These are phyloP conservation scores for Shinisaurus crocodilurus DNA, from an alignment of 2,113 vertebrate species.

Conservation along the genomic window DNA sequence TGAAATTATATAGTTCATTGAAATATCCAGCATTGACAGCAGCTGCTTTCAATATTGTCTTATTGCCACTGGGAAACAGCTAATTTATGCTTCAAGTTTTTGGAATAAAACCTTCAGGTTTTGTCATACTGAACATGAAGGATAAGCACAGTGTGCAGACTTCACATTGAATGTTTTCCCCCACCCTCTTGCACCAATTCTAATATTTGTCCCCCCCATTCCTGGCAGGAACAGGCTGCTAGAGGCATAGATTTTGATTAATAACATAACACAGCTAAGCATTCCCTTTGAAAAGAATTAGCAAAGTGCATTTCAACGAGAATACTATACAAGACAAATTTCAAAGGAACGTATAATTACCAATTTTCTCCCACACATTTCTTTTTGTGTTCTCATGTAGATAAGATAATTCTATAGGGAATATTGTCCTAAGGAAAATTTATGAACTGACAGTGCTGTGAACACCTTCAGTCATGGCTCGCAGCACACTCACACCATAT, in stretches of 20 bases:
- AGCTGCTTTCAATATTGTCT: neutral
- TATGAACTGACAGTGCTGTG: conserved; percentile 20
- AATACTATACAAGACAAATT: conserved; percentile 61
- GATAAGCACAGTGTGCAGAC: neutral
- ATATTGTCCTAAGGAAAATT: conserved; percentile 53
- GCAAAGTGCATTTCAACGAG: conserved; percentile 56
- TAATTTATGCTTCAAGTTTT: conserved; percentile 22
- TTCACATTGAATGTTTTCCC: conserved; percentile 34
- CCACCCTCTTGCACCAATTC: conserved; percentile 33
- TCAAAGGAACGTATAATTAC: conserved; percentile 61
- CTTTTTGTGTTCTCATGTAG: conserved; percentile 39
- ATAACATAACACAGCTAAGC: conserved; percentile 47
- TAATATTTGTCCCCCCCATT: conserved; percentile 6
- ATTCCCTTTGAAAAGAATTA: conserved; percentile 63
- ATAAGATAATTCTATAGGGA: conserved; percentile 39
- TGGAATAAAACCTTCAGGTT: conserved; percentile 37
- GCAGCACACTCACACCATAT: neutral
- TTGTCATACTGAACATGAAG: neutral
- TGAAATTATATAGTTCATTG: conserved; percentile 20
- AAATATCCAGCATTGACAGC: conserved; percentile 26
- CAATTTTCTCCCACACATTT: conserved; percentile 2
- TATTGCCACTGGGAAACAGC: neutral
- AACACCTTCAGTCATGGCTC: conserved; percentile 37
- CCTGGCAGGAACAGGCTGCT: conserved; percentile 36
- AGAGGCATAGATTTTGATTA: conserved; percentile 59